Evolutionary conservation across 1,140 invertebrate species (phyloP).

Genomic region (Procambarus virginalis): DNA sequence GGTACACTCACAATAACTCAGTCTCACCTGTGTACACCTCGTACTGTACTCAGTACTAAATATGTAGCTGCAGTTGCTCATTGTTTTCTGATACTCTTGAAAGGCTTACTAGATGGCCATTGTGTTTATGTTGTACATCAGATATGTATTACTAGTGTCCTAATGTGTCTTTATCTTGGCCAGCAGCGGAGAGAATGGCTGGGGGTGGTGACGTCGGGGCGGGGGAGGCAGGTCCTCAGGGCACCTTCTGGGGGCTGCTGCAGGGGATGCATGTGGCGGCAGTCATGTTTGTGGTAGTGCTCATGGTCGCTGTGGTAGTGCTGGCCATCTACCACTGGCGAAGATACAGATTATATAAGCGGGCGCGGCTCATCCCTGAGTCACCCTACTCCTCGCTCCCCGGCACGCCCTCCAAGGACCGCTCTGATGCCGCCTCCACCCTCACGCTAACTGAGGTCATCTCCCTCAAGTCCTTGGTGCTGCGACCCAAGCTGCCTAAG

Average conservation of each 20-base stretch:
- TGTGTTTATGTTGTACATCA: too few relatives aligned
- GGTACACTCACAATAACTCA: too few relatives aligned
- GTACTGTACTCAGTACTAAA: too few relatives aligned
- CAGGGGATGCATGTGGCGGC: constrained; percentile 51
- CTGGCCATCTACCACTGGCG: constrained; percentile 45
- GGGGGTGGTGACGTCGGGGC: background rate
- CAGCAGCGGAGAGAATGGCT: too few relatives aligned
- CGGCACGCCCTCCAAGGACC: constrained; percentile 25
- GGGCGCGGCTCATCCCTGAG: constrained; percentile 46
- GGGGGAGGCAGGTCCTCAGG: background rate
- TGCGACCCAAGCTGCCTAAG: constrained; percentile 16
- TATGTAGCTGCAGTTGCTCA: too few relatives aligned
- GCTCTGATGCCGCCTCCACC: constrained; percentile 16
- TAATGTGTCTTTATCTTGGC: too few relatives aligned
- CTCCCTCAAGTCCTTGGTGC: constrained; percentile 48
- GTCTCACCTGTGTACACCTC: too few relatives aligned
- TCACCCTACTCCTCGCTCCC: constrained; percentile 44
- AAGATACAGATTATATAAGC: constrained; percentile 37
- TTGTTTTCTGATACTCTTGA: too few relatives aligned
- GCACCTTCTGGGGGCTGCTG: background rate
- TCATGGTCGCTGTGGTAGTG: constrained; percentile 47
- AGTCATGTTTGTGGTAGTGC: constrained; percentile 37
- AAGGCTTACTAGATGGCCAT: too few relatives aligned
- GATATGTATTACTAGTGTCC: too few relatives aligned
- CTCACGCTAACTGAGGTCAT: constrained; percentile 55